Base-by-base conservation (phyloP, 35 echinoderm and acorn worm genomes). In the Strongylocentrotus purpuratus region DNA sequence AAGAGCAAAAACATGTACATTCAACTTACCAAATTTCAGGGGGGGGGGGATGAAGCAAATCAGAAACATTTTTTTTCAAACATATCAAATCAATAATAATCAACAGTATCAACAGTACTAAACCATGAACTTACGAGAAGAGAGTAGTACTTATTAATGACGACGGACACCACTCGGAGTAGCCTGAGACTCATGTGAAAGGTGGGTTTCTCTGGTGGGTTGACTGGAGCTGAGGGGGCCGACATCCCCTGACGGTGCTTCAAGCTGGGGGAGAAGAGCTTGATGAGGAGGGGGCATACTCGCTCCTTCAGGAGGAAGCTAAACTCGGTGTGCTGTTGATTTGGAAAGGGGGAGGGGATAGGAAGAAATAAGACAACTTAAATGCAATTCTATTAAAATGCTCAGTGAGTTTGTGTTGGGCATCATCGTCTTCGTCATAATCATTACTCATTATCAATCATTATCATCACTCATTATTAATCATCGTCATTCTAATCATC, bases 121-220 rank as follows among this genome's bases (percentile, higher is more conserved):
- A 11, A 59, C 52, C 47, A 13, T 45, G 55, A 58, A 96, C 98
- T 97, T 90, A 99, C 98, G 91, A 99, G 94, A 50, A 99, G 88
- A 45, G 97, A 95, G 94, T 99, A 99, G 96, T 99, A 99, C 94
- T 98, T 97, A 58, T 98, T 97, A 28, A 99, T 98, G 33, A 99
- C 95, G 28, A 99, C 98, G 6, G 97, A 98, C 32, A 99, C 98
- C 32, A 99, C 98, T 94, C 98, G 94, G 32, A 99, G 95, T 14
- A 99, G 96, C 92, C 98, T 95, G 86, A 99, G 96, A 45, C 94
- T 98, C 88, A 99, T 93, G 41, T 96, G 97, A 61, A 99, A 99
- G 20, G 96, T 97, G 46, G 97, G 98, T 87, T 98, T 98, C 95
- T 99, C 98, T 33, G 95, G 97, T 47, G 95, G 97, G 94, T 90